Percentiles rank a stretch among this genome's conserved stretches.
Conservation (phyloP, 2,113 vertebrate species). For the Nesogale talazaci region DNA sequence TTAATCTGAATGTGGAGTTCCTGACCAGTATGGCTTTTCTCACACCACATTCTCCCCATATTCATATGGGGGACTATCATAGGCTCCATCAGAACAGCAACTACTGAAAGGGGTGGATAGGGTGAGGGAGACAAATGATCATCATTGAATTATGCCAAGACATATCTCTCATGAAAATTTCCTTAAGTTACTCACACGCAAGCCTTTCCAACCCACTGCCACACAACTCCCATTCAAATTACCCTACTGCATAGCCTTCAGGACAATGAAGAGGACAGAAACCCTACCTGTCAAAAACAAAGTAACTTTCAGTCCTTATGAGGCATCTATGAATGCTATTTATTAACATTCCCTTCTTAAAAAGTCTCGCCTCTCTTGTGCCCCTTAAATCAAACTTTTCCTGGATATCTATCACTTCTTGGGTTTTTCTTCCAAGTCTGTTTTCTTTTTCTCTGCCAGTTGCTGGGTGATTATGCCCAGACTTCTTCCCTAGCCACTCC, state of each 20-base stretch:
- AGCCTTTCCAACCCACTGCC: conserved; percentile 10
- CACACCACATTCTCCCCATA: neutral
- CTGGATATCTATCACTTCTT: neutral
- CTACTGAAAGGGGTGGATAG: conserved; percentile 8
- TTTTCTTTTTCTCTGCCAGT: conserved; percentile 30
- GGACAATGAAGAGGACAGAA: neutral
- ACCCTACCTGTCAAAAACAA: neutral
- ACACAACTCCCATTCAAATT: neutral
- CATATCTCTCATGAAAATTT: neutral
- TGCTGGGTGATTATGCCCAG: conserved; percentile 32
- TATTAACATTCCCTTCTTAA: conserved; percentile 11
- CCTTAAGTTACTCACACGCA: conserved; percentile 16
- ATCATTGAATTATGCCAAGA: neutral
- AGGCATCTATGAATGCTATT: neutral
- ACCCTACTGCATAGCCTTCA: neutral
- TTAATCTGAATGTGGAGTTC: neutral
- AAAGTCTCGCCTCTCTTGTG: conserved; percentile 17
- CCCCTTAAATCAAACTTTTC: conserved; percentile 12
- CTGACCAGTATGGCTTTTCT: conserved; percentile 10
- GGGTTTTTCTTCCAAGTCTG: neutral
- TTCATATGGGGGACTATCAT: neutral
- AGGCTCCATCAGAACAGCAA: neutral
- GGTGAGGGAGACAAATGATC: neutral
- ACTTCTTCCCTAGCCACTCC: neutral
- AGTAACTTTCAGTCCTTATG: neutral